These are phyloP conservation scores for Dolichallabes microphthalmus DNA, from an alignment of 2,113 vertebrate genomes.

Conservation along the genomic window DNA sequence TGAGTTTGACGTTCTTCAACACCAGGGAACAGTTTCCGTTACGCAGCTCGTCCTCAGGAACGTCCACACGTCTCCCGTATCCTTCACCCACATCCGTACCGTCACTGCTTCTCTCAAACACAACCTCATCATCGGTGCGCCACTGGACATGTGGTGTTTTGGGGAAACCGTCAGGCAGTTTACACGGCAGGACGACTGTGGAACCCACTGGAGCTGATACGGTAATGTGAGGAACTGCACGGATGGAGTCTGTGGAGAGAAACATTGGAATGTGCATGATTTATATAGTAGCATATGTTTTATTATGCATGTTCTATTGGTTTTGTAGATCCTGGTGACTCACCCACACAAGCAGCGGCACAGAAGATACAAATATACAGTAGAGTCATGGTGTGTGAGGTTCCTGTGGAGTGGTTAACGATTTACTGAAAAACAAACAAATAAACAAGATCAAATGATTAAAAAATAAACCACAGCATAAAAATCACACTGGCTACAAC, in stretches of 20 bases:
- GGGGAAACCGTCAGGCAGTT: not conserved
- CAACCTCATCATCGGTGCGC: fast-evolving
- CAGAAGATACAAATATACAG: not conserved
- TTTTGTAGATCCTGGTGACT: not conserved
- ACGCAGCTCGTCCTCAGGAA: not conserved
- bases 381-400: too few relatives aligned
- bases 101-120: not conserved
- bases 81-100: not conserved
- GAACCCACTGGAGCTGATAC: not conserved
- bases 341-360: not conserved
- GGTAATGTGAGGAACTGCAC: not conserved
- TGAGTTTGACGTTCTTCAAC: not conserved
- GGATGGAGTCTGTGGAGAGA: not conserved
- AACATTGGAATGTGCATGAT: not conserved
- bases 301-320: too few relatives aligned
- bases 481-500: too few relatives aligned
- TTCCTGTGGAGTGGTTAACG: too few relatives aligned
- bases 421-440: too few relatives aligned
- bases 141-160: not conserved
- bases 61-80: not conserved
- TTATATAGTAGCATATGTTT: too few relatives aligned
- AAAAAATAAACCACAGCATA: too few relatives aligned
- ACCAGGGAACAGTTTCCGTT: slow-evolving; percentile 2
- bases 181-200: not conserved
- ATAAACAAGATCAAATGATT: too few relatives aligned